Evolutionary conservation across 2,113 vertebrate species (phyloP), one percentile per base, ranked within the genome.

Genomic region (Xiphorhynchus elegans): DNA sequence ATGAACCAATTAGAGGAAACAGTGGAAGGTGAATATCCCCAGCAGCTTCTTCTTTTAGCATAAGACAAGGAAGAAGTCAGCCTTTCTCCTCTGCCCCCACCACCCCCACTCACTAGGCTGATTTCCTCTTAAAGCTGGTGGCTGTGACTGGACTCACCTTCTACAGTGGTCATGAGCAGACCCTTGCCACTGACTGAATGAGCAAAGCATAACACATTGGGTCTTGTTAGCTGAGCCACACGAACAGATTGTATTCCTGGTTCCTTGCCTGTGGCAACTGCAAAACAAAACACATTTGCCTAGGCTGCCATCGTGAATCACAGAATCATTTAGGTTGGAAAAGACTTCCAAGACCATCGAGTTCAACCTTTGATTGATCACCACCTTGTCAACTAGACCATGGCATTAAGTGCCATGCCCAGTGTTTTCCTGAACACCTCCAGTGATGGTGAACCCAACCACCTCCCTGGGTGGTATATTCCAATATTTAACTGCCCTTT

Each of bases 191-290:
- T 0, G 0, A 23, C 47, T 7, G 29, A 75, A 37, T 1, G 3
- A 58, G 42, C 60, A 68, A 37, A 60, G 58, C 0, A 0, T 42
- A 64, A 64, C 49, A 53, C 0, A 21, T 15, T 49, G 31, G 21
- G n/a, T 68, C 62, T 47, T 47, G 49, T 39, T 60, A 64, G 50
- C 42, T 29, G 19, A 90, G n/a, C 40, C 50, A 37, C 19, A 44
- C 18, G 16, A 90, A 49, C 0, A 0, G 66, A 24, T 8, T 0
- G 0, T 47, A 18, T 20, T 53, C 26, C 70, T 62, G 14, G 12
- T 17, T 85, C 37, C 31, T 77, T 17, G 58, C 42, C 72, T 80
- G 37, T 76, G 42, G 75, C 37, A 66, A 63, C 37, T 58, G 50
- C 50, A 58, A 62, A 80, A 49, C 31, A 83, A 55, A 24, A 1